Evolutionary conservation across 2,797 vertebrate genomes (phyloP).

Genomic region (Sebastes nivosus): DNA sequence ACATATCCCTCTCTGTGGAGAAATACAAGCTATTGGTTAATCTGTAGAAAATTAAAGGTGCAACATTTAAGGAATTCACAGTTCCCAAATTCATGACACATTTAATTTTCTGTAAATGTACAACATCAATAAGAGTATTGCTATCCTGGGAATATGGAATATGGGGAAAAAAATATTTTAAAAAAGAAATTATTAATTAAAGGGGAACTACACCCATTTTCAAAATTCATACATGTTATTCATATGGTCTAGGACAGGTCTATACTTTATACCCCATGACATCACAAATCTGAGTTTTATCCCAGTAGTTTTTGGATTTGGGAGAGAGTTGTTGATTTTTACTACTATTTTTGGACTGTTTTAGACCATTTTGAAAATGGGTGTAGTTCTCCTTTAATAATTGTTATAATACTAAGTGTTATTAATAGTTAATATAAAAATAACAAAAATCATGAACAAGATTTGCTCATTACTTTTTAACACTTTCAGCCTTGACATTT

Average conservation of each 20-base stretch:
- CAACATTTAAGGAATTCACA: background rate
- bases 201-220: no score
- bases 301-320: no score
- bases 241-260: no score
- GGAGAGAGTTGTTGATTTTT: no score
- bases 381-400: no score
- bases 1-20: background rate
- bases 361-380: no score
- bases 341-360: no score
- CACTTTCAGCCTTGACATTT: background rate
- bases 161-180: background rate
- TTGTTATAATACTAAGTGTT: no score
- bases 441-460: background rate
- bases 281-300: no score
- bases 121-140: background rate
- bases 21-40: background rate
- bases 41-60: background rate
- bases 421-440: background rate
- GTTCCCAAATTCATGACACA: background rate
- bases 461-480: background rate
- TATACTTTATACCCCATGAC: no score
- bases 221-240: no score
- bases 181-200: background rate
- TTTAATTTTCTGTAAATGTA: background rate
- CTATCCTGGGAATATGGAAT: background rate